Conservation (phyloP, 2,113 vertebrate species). For the Dermatemys mawii region DNA sequence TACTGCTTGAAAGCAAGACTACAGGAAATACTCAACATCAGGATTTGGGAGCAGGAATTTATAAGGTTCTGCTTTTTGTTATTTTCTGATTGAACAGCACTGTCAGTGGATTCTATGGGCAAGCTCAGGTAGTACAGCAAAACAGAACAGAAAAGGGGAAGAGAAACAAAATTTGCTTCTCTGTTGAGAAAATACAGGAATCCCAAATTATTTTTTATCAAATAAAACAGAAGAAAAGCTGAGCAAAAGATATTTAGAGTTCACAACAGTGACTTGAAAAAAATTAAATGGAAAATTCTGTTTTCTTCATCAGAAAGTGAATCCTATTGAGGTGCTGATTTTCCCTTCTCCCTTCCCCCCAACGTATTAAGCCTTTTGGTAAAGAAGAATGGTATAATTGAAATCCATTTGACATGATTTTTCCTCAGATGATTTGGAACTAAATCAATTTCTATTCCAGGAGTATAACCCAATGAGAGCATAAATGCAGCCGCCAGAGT, state of each 20-base stretch:
- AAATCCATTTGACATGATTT: slow-evolving; percentile 68
- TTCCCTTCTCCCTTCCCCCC: not conserved
- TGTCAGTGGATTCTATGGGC: not conserved
- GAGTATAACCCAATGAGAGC: slow-evolving; percentile 26
- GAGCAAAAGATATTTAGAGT: not conserved
- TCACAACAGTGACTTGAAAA: not conserved
- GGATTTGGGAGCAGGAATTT: not conserved
- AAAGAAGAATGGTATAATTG: slow-evolving; percentile 58
- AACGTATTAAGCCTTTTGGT: slow-evolving; percentile 44
- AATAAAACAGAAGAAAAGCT: not conserved
- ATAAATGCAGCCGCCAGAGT: slow-evolving; percentile 46
- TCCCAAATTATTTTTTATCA: slow-evolving; percentile 22
- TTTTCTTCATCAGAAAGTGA: not conserved
- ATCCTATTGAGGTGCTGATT: not conserved
- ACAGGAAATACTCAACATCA: not conserved
- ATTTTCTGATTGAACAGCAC: not conserved
- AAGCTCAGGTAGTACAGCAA: not conserved
- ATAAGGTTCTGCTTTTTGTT: not conserved
- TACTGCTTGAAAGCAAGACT: not conserved
- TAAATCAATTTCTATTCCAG: slow-evolving; percentile 71
- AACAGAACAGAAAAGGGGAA: not conserved
- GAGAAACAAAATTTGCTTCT: not conserved
- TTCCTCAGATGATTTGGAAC: slow-evolving; percentile 71
- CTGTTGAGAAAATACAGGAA: not conserved
- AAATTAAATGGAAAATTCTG: slow-evolving; percentile 10